phyloP scores from a whole-genome alignment of 2,797 vertebrate species.

The Paratrypauchen microcephalus region DNA sequence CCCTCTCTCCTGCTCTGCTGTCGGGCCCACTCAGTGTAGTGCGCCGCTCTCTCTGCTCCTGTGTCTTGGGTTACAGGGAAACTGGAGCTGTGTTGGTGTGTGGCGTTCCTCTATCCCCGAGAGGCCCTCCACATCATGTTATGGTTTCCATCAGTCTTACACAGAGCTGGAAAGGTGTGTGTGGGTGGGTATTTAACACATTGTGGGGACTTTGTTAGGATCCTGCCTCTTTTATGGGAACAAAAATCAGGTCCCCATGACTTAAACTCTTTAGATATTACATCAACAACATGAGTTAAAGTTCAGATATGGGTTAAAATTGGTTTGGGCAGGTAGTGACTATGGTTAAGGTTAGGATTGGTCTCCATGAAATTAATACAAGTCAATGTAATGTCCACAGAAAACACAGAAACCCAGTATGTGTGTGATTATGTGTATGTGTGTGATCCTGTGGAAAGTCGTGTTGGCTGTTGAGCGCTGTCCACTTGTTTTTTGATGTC shows the following conservation, averaged over 20 bases:
- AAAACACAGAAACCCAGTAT: not conserved
- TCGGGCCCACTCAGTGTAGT: slow-evolving; percentile 40
- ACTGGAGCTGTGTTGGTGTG: slow-evolving; percentile 71
- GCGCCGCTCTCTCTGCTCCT: slow-evolving; percentile 45
- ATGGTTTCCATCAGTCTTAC: slow-evolving; percentile 77
- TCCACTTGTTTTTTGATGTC: slow-evolving; percentile 33
- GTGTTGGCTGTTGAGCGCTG: slow-evolving; percentile 21
- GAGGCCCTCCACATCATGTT: slow-evolving; percentile 67
- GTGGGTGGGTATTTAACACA: slow-evolving; percentile 11
- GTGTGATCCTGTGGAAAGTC: slow-evolving; percentile 37
- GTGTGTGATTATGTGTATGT: slow-evolving; percentile 24
- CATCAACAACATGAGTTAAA: too few relatives aligned
- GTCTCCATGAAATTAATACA: too few relatives aligned
- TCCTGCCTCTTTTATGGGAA: too few relatives aligned
- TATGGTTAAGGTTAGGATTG: too few relatives aligned
- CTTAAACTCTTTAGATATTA: too few relatives aligned
- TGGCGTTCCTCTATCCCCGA: slow-evolving; percentile 69
- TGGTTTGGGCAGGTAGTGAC: too few relatives aligned
- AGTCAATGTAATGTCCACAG: too few relatives aligned
- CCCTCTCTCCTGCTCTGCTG: slow-evolving; percentile 22
- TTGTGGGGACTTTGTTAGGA: too few relatives aligned
- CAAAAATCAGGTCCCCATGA: too few relatives aligned
- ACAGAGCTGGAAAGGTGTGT: slow-evolving; percentile 49
- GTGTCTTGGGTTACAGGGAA: slow-evolving; percentile 73
- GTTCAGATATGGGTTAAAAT: too few relatives aligned